These are phyloP conservation scores for Catocala sponsa DNA, from an alignment of 2,888 invertebrate genomes.

Conservation along the genomic window DNA sequence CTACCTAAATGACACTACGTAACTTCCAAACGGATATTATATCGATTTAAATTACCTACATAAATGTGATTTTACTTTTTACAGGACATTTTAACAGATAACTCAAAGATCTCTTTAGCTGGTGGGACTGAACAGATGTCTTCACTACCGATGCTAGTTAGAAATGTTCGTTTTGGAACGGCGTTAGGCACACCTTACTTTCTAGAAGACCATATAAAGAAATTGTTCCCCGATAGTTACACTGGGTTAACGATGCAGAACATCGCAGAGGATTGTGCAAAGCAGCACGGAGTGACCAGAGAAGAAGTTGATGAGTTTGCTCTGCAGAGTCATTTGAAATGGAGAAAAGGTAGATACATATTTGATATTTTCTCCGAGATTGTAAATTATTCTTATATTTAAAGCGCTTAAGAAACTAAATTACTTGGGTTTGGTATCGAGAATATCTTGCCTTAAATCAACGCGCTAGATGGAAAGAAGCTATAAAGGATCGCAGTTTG, in stretches of 20 bases:
- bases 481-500: too few relatives aligned
- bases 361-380: background rate
- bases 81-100: slow-evolving; percentile 95
- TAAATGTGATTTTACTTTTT: slow-evolving; percentile 39
- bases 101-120: slow-evolving; percentile 93
- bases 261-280: slow-evolving; percentile 95
- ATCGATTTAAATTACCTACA: too few relatives aligned
- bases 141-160: slow-evolving; percentile 93
- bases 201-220: slow-evolving; percentile 91
- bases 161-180: slow-evolving; percentile 96
- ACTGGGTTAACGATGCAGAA: slow-evolving; percentile 96
- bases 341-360: slow-evolving; percentile 92
- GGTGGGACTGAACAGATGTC: slow-evolving; percentile 99
- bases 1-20: too few relatives aligned
- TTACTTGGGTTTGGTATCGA: too few relatives aligned
- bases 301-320: slow-evolving; percentile 95
- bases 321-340: slow-evolving; percentile 93
- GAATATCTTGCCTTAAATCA: too few relatives aligned
- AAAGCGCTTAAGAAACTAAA: too few relatives aligned
- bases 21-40: too few relatives aligned
- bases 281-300: slow-evolving; percentile 91
- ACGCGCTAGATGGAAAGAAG: too few relatives aligned
- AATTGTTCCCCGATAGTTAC: slow-evolving; percentile 90
- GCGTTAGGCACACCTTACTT: slow-evolving; percentile 91
- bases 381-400: too few relatives aligned